Percentiles rank a stretch among this genome's conserved stretches.
These are phyloP conservation scores for Trichopria drosophilae DNA, from an alignment of 2,888 invertebrate species.

Conservation along the genomic window DNA sequence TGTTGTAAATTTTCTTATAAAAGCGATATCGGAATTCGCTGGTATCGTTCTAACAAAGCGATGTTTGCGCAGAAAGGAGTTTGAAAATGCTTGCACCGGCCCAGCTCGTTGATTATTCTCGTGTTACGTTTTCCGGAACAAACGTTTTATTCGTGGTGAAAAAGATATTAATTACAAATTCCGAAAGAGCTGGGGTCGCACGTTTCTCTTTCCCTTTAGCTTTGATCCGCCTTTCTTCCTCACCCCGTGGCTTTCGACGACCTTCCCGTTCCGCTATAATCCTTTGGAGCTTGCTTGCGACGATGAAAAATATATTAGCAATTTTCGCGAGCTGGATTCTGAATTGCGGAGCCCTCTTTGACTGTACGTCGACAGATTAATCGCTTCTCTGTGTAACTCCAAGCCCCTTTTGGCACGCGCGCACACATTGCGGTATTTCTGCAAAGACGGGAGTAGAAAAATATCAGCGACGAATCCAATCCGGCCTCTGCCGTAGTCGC, in stretches of 20 bases:
- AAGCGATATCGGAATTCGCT: too few relatives aligned
- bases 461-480: too few relatives aligned
- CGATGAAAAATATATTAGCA: constrained; percentile 45
- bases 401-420: too few relatives aligned
- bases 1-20: too few relatives aligned
- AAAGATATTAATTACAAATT: constrained; percentile 54
- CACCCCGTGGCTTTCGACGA: background rate
- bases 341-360: constrained; percentile 12
- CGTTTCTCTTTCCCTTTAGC: constrained; percentile 26
- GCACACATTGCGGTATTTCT: too few relatives aligned
- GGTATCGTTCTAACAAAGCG: too few relatives aligned
- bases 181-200: constrained; percentile 36
- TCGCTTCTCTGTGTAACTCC: too few relatives aligned
- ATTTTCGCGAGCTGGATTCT: constrained; percentile 30
- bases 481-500: too few relatives aligned
- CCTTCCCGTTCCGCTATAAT: constrained; percentile 23
- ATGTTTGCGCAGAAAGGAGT: too few relatives aligned
- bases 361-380: background rate
- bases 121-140: constrained; percentile 21
- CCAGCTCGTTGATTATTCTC: constrained; percentile 8
- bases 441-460: too few relatives aligned
- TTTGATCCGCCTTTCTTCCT: constrained; percentile 21
- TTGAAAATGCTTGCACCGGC: too few relatives aligned
- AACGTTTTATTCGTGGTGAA: constrained; percentile 30
- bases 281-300: constrained; percentile 31